Base-by-base conservation (phyloP, 53 echinoderm and acorn worm genomes). In the Patiria pectinifera region DNA sequence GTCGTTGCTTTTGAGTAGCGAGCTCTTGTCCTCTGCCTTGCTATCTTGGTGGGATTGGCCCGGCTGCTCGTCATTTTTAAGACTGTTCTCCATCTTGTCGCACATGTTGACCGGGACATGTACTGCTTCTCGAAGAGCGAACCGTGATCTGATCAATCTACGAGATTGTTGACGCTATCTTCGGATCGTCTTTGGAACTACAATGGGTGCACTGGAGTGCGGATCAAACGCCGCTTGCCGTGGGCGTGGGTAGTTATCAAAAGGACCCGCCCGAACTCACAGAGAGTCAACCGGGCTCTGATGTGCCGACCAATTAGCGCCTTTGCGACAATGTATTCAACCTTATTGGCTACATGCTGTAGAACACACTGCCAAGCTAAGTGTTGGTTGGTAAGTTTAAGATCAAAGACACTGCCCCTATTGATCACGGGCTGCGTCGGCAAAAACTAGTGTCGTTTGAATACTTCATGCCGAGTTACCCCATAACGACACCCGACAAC, bases 1-100 rank as follows among this genome's bases (percentile, higher is more conserved):
- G 22, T 84, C 84, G 45, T 84, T 63, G 84, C 84, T 84, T 7
- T 84, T 18, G 84, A 84, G 62, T 16, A 84, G 13, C 82, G 49
- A 82, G 48, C 80, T 1, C 47, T 46, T 45, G 47, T 16, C 49
- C 80, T 48, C 80, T 18, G 47, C 7, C 80, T 5, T 8, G 60
- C 60, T 60, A 60, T 11, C 8, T 60, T 60, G 9, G 12, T 60
- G 9, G 12, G 60, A 60, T 12, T 60, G 60, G 3, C 11, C 4
- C 0, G 5, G n/a, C 22, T 23, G 11, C 9, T 77, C 26, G 78
- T 23, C 22, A 13, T 43, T 13, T 11, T 10, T 13, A 25, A 4
- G 6, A 24, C 23, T 23, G 78, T 3, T 23, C 78, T 77, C 78
- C 0, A 6, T 77, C 78, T 43, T 12, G 70, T 70, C 70, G 70